Percentiles rank a stretch among this genome's conserved stretches.
These are phyloP conservation scores for Brachirus orientalis DNA, from an alignment of 2,113 vertebrate species.

Conservation along the genomic window DNA sequence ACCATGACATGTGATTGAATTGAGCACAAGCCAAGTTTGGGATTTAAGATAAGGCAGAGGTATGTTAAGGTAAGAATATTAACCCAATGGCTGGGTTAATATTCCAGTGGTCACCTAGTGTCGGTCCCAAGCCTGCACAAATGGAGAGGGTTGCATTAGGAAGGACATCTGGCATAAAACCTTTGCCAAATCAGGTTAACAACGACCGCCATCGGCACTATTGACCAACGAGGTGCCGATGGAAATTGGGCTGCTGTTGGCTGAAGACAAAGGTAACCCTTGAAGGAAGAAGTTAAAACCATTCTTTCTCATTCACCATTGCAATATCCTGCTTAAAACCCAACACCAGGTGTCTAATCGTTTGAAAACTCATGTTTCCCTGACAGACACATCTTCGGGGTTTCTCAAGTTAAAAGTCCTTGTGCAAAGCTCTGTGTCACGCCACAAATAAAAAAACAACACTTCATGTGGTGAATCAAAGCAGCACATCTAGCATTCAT, in stretches of 20 bases:
- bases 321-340: conserved; percentile 6
- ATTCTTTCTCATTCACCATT: too few relatives aligned
- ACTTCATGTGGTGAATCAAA: conserved; percentile 49
- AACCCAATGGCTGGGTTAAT: too few relatives aligned
- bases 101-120: too few relatives aligned
- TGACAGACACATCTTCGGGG: conserved; percentile 23
- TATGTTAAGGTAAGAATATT: not conserved
- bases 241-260: too few relatives aligned
- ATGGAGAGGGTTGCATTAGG: too few relatives aligned
- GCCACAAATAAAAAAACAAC: conserved; percentile 32
- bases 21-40: not conserved
- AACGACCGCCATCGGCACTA: too few relatives aligned
- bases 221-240: too few relatives aligned
- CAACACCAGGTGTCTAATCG: conserved; percentile 4
- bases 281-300: too few relatives aligned
- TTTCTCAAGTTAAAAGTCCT: conserved; percentile 27
- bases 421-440: conserved; percentile 12
- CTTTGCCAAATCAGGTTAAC: too few relatives aligned
- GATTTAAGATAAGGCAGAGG: not conserved
- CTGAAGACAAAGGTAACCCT: too few relatives aligned
- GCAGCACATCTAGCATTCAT: conserved; percentile 29
- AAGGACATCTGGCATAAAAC: too few relatives aligned
- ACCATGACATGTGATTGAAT: not conserved
- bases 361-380: conserved; percentile 20
- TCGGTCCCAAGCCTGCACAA: too few relatives aligned